Conservation (phyloP, 2,888 invertebrate genomes). For the Sarcophaga variegata region DNA sequence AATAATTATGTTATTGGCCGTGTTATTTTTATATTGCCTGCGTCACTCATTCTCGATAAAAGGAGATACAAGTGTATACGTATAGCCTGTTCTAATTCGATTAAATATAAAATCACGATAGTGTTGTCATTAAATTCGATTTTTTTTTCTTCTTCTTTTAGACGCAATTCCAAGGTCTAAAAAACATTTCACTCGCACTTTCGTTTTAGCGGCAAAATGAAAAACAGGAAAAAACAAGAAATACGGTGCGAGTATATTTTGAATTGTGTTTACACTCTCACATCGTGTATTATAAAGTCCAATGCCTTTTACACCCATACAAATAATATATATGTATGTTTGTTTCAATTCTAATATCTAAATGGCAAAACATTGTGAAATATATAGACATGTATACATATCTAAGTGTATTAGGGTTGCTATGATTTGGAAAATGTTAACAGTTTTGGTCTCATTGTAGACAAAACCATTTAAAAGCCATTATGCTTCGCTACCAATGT, state of each 20-base stretch:
- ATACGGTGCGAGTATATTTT: not conserved
- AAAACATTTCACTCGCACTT: conserved; percentile 49
- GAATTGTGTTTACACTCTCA: not conserved
- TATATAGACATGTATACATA: too few relatives aligned
- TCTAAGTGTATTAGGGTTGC: too few relatives aligned
- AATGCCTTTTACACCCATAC: conserved; percentile 4
- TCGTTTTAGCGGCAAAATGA: conserved; percentile 1
- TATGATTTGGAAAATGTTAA: too few relatives aligned
- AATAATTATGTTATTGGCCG: not conserved
- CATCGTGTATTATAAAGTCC: not conserved
- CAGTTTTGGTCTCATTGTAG: too few relatives aligned
- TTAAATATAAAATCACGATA: not conserved
- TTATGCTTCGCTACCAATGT: too few relatives aligned
- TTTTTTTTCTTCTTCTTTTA: conserved; percentile 6
- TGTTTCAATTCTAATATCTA: conserved; percentile 3
- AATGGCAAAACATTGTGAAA: not conserved
- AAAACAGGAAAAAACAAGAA: not conserved
- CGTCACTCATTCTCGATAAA: not conserved
- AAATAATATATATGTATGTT: not conserved
- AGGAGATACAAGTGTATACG: not conserved
- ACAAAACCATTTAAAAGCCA: too few relatives aligned
- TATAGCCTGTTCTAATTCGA: conserved; percentile 8
- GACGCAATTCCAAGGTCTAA: conserved; percentile 50
- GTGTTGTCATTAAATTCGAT: not conserved
- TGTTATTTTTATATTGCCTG: too few relatives aligned